Base-by-base conservation (phyloP, 2,888 invertebrate species). In the Cryptophagus acutangulus region DNA sequence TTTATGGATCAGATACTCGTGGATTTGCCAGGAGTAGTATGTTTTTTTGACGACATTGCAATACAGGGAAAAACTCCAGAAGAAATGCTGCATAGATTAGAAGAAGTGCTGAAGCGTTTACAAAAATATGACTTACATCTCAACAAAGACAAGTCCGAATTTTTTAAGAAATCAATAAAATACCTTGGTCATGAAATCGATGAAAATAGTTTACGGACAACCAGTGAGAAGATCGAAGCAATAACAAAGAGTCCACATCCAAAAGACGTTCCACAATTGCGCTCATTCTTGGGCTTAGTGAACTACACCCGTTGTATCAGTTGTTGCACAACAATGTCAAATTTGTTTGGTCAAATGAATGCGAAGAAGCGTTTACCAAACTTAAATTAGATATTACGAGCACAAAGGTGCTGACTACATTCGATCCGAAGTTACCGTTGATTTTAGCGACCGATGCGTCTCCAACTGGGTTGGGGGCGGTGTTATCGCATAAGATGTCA, bases 401-500 rank as follows among this genome's bases (percentile, higher is more conserved):
- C n/a, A n/a, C n/a, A n/a, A n/a, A n/a, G n/a, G n/a, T n/a, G n/a
- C n/a, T n/a, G n/a, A n/a, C n/a, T n/a, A n/a, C n/a, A n/a, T n/a
- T n/a, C n/a, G n/a, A n/a, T n/a, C n/a, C n/a, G n/a, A n/a, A n/a
- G n/a, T n/a, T n/a, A n/a, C n/a, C n/a, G n/a, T n/a, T n/a, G n/a
- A n/a, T n/a, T 25, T 30, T 66, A 12, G 59, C 63, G 3, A 59
- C 62, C 6, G 65, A 67, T 49, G 63, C 63, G 8, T 60, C 58
- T 35, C 58, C 58, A 6, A 40, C 39, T 12, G 64, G 63, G 12
- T 36, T 62, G 20, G 63, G 61, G 9, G 57, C 62, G 9, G 62
- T 66, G 2, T 44, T 62, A 33, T 58, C 55, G 6, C 57, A 62
- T 36, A 51, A 47, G 26, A 50, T 54, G 36, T 45, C 48, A 33